Evolutionary conservation across 2,888 invertebrate species (phyloP), one percentile per base, ranked within the genome.

Genomic region (Phortica magna): DNA sequence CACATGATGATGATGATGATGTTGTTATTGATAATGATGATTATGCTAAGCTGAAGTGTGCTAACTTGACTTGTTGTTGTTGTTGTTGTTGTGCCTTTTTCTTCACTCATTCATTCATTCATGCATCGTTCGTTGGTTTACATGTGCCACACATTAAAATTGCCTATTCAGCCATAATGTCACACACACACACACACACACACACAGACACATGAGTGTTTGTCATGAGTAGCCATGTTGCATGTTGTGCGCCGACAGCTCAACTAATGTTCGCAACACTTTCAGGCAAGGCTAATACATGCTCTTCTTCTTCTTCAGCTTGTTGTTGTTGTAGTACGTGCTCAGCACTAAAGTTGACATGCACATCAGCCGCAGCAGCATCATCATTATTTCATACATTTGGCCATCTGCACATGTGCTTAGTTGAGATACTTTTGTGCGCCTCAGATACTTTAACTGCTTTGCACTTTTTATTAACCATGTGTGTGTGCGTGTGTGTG

Each of bases 201-300:
- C n/a, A n/a, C n/a, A n/a, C n/a, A n/a, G n/a, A n/a, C n/a, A n/a
- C n/a, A n/a, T n/a, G n/a, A n/a, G n/a, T n/a, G n/a, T n/a, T n/a
- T n/a, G 22, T 61, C 5, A 7, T 55, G n/a, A 19, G 61, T 22
- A 22, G 19, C 19, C 19, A n/a, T 61, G 19, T 19, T 61, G 31
- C 19, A 55, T 55, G n/a, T 22, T 61, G 17, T 61, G n/a, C 61
- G 17, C n/a, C 31, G 31, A 31, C 31, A 31, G 31, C 31, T 31
- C 31, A 31, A 4, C 31, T 31, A 31, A 31, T 31, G 31, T 31
- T 31, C 31, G 61, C 14, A 39, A 12, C 6, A 19, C 65, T 31
- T 65, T 65, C 39, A 12, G 39, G 6, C 41, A 65, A 65, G 65
- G 65, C 65, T n/a, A 65, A 65, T n/a, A n/a, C n/a, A n/a, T n/a